phyloP scores from a whole-genome alignment of 1,140 invertebrate species.

The Bombus picipes region DNA sequence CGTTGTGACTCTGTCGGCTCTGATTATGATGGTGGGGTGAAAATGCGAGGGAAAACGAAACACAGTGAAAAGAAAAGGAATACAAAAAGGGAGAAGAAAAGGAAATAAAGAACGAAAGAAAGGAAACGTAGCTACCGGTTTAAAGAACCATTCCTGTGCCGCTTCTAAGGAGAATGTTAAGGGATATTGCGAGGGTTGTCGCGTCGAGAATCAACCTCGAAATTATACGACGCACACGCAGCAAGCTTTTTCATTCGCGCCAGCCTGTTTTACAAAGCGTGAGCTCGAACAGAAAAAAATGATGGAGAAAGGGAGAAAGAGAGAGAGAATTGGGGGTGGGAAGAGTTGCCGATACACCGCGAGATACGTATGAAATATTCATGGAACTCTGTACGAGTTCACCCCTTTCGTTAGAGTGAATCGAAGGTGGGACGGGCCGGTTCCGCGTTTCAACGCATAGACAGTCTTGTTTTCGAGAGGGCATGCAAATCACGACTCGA shows the following conservation, averaged over 20 bases:
- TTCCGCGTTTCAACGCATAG: background rate
- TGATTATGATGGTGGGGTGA: constrained; percentile 6
- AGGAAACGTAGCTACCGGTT: background rate
- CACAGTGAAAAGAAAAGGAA: background rate
- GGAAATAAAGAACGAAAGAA: too few relatives aligned
- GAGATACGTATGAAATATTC: constrained; percentile 57
- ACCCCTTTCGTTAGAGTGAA: constrained; percentile 47
- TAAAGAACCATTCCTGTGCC: background rate
- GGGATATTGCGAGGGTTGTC: constrained; percentile 5
- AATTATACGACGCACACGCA: constrained; percentile 26
- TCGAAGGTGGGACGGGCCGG: background rate
- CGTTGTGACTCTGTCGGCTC: background rate
- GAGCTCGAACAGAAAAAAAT: background rate
- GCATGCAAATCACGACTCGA: constrained; percentile 33
- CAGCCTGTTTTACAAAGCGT: background rate
- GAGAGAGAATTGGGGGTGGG: too few relatives aligned
- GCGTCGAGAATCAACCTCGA: constrained; percentile 15
- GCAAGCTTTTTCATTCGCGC: constrained; percentile 16
- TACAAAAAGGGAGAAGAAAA: too few relatives aligned
- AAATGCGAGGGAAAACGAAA: background rate
- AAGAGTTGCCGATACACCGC: constrained; percentile 46
- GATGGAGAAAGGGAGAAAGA: background rate
- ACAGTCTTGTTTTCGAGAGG: constrained; percentile 44
- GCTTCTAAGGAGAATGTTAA: background rate
- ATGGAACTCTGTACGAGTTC: constrained; percentile 24